phyloP scores from a whole-genome alignment of 2,888 invertebrate species.

The Lasioglossum marginatum region DNA sequence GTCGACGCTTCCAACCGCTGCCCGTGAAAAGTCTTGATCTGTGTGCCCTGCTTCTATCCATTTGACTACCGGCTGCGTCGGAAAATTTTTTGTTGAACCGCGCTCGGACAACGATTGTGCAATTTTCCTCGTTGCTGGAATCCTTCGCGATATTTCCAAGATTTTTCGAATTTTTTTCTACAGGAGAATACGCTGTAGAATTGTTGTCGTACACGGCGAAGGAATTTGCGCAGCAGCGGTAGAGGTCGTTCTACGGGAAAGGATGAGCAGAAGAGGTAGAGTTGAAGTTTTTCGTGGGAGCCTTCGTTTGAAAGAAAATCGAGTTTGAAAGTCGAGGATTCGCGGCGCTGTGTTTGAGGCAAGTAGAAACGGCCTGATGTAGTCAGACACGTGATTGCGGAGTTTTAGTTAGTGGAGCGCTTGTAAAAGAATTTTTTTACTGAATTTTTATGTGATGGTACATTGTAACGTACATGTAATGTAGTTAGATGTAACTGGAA shows the following conservation, averaged over 20 bases:
- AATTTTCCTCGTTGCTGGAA: not conserved
- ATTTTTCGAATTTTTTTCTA: not conserved
- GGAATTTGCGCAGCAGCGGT: not conserved
- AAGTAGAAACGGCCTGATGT: not conserved
- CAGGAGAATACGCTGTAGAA: not conserved
- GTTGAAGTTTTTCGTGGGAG: not conserved
- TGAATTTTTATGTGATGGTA: not conserved
- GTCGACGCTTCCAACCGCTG: constrained; percentile 38
- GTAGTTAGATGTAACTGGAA: not conserved
- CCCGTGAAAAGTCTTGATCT: constrained; percentile 65
- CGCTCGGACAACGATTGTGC: not conserved
- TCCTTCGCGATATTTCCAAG: not conserved
- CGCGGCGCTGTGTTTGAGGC: not conserved
- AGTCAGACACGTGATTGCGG: not conserved
- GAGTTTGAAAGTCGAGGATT: not conserved
- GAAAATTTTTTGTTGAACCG: constrained; percentile 33
- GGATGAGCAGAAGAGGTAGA: not conserved
- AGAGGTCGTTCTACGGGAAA: not conserved
- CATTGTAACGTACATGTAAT: not conserved
- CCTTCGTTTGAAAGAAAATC: not conserved
- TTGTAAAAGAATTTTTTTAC: not conserved
- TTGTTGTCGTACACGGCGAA: not conserved
- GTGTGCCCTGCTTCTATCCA: constrained; percentile 23
- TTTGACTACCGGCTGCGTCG: constrained; percentile 28
- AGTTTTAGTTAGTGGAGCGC: not conserved